phyloP scores from a whole-genome alignment of 2,888 invertebrate species.

The Anorthoa munda region DNA sequence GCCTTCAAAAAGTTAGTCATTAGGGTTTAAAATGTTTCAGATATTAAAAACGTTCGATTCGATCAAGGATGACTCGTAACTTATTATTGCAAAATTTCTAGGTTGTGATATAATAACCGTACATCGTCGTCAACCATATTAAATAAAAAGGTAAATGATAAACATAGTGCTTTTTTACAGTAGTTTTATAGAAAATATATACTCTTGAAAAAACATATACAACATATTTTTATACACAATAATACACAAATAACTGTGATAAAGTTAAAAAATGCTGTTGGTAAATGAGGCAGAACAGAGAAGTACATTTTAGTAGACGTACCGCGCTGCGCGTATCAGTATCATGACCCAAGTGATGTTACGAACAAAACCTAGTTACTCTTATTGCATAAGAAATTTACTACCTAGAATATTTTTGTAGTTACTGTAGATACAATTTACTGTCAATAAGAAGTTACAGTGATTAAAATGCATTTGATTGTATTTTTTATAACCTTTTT shows the following conservation, averaged over 20 bases:
- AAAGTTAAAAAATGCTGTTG: conserved; percentile 56
- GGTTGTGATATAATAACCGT: conserved; percentile 80
- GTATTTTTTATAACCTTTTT: conserved; percentile 90
- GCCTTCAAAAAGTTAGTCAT: conserved; percentile 90
- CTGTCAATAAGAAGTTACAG: conserved; percentile 86
- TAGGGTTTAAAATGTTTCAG: conserved; percentile 86
- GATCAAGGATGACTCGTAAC: conserved; percentile 68
- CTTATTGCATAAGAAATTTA: conserved; percentile 73
- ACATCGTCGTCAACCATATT: conserved; percentile 57
- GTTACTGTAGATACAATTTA: conserved; percentile 77
- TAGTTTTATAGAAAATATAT: conserved; percentile 55
- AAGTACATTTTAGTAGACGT: conserved; percentile 46
- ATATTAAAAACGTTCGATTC: conserved; percentile 73
- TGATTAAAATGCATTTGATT: conserved; percentile 90
- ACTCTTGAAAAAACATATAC: conserved; percentile 61
- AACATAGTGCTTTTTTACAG: conserved; percentile 46
- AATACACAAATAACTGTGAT: conserved; percentile 68
- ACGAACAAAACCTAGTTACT: conserved; percentile 75
- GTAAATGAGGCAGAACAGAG: conserved; percentile 37
- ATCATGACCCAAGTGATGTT: conserved; percentile 75
- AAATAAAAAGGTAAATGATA: conserved; percentile 38
- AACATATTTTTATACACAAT: conserved; percentile 66
- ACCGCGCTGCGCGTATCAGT: conserved; percentile 54
- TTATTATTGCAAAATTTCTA: conserved; percentile 79
- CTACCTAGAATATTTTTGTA: conserved; percentile 84